A percentile compares a stretch with the other conserved stretches of the same genome.
Evolutionary conservation across 2,888 invertebrate species (phyloP).

Genomic region (Pristionchus arcanus): DNA sequence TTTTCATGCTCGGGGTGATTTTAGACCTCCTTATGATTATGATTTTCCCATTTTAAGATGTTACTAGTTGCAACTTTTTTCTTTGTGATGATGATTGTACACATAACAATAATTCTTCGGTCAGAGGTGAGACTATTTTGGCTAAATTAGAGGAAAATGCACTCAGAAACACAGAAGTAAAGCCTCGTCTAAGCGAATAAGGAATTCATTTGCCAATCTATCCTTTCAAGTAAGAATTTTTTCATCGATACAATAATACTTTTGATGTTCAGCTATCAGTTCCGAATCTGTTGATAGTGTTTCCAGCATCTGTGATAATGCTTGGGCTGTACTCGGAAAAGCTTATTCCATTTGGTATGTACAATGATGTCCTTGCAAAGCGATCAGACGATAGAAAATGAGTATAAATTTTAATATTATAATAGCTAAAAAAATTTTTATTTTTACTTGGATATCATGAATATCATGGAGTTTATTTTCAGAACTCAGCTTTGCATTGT

Average conservation of each 20-base stretch:
- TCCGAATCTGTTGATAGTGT: background rate
- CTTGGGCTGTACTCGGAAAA: background rate
- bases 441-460: too few species aligned
- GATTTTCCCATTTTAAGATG: too few species aligned
- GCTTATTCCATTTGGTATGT: background rate
- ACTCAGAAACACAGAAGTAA: background rate
- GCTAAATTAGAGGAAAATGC: too few species aligned
- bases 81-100: too few species aligned
- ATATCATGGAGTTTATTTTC: background rate
- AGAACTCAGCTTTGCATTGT: background rate
- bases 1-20: too few species aligned
- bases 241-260: background rate
- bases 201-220: background rate
- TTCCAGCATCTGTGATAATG: background rate
- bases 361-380: too few species aligned
- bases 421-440: too few species aligned
- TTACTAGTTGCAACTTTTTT: too few species aligned
- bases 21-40: too few species aligned
- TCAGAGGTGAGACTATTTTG: background rate
- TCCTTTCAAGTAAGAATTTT: background rate
- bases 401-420: too few species aligned
- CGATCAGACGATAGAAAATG: too few species aligned
- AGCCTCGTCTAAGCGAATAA: background rate
- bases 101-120: background rate
- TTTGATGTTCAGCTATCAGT: background rate